These are phyloP conservation scores for Heliconius hermathena DNA, from an alignment of 1,140 invertebrate species.

Conservation along the genomic window DNA sequence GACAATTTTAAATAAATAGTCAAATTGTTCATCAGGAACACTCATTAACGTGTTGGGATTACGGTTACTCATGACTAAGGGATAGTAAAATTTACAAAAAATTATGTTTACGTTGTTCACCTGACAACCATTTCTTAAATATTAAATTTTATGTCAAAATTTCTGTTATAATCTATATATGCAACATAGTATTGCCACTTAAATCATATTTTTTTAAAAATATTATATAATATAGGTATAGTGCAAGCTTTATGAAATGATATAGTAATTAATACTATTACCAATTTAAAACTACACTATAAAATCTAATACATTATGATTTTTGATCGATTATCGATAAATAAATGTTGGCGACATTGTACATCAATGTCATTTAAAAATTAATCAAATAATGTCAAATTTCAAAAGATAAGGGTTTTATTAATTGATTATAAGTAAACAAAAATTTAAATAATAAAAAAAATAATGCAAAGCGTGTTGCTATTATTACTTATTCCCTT, in stretches of 20 bases:
- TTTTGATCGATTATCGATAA: not conserved
- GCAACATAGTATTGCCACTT: not conserved
- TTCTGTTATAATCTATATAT: not conserved
- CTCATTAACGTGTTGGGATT: constrained; percentile 83
- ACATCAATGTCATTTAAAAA: not conserved
- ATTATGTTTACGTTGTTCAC: constrained; percentile 65
- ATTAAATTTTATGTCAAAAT: not conserved
- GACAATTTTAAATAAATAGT: constrained; percentile 93
- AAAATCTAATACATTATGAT: not conserved
- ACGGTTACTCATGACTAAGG: constrained; percentile 72
- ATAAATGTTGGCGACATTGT: not conserved
- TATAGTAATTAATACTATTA: too few relatives aligned
- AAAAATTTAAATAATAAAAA: not conserved
- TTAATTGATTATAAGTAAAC: not conserved
- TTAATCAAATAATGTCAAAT: not conserved
- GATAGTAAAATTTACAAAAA: constrained; percentile 43
- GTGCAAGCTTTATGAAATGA: too few relatives aligned
- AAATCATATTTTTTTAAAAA: not conserved
- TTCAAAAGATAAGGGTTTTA: not conserved
- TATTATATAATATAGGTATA: too few relatives aligned
- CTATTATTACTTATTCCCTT: not conserved
- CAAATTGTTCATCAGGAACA: constrained; percentile 87
- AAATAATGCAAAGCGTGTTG: not conserved
- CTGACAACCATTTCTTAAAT: constrained; percentile 52
- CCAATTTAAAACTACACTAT: too few relatives aligned